A percentile compares a stretch with the other conserved stretches of the same genome.
These are phyloP conservation scores for Aphelocoma californica DNA, from an alignment of 2,797 vertebrate species.

Conservation along the genomic window DNA sequence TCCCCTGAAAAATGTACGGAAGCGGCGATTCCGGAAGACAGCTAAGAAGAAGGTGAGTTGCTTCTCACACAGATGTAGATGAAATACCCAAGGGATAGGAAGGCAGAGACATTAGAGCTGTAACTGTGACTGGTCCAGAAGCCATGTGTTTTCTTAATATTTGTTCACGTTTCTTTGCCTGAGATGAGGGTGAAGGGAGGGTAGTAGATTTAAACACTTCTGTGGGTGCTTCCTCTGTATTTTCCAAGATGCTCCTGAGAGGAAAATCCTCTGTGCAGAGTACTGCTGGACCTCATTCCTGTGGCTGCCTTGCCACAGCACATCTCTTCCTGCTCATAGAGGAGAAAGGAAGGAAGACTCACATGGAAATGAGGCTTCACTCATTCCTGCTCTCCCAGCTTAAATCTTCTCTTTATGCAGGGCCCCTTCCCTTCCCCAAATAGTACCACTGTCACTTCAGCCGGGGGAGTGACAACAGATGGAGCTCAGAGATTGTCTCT, in stretches of 20 bases:
- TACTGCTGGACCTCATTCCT: not conserved
- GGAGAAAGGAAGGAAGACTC: not conserved
- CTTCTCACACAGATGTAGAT: not conserved
- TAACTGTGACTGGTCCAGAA: not conserved
- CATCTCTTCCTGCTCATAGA: not conserved
- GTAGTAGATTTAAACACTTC: not conserved
- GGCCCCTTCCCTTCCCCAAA: conserved; percentile 6
- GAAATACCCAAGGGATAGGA: not conserved
- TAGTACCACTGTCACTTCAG: conserved; percentile 37
- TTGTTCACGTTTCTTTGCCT: not conserved
- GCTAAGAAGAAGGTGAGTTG: conserved; percentile 89
- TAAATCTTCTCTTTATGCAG: conserved; percentile 19
- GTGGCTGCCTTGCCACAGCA: not conserved
- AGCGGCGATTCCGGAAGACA: conserved; percentile 90
- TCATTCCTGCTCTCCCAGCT: conserved; percentile 20
- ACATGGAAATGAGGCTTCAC: not conserved
- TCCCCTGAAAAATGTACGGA: conserved; percentile 93
- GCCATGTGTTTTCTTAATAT: not conserved
- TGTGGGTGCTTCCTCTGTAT: not conserved
- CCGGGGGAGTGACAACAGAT: conserved; percentile 46
- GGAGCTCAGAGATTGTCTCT: conserved; percentile 43
- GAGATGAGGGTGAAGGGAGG: not conserved
- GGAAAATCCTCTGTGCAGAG: not conserved
- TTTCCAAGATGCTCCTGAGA: not conserved
- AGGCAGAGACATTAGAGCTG: not conserved